phyloP scores from a whole-genome alignment of 2,113 vertebrate genomes.

The Dicentrarchus labrax region DNA sequence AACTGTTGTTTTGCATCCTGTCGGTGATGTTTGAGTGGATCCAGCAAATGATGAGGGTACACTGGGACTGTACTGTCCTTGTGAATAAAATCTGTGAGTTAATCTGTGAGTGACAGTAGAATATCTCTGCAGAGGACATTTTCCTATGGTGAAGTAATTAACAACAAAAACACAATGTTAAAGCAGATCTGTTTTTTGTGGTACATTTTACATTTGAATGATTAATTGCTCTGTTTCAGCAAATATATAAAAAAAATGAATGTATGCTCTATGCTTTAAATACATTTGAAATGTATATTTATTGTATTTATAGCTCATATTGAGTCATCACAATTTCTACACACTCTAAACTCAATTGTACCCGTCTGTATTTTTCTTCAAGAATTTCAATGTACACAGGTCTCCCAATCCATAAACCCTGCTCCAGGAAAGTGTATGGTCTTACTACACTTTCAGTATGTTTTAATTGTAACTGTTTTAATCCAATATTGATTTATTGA shows the following conservation, averaged over 20 bases:
- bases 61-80: slow-evolving; percentile 21
- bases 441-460: background rate
- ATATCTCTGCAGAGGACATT: background rate
- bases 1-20: slow-evolving; percentile 60
- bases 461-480: background rate
- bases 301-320: background rate
- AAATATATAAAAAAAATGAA: background rate
- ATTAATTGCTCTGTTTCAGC: slow-evolving; percentile 1
- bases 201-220: background rate
- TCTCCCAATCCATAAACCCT: background rate
- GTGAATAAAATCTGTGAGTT: slow-evolving; percentile 15
- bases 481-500: background rate
- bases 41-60: slow-evolving; percentile 28
- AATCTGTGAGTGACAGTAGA: slow-evolving; percentile 23
- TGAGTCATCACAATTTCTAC: background rate
- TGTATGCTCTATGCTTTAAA: background rate
- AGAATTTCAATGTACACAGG: background rate
- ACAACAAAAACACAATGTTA: background rate
- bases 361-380: background rate
- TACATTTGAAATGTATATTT: background rate
- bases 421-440: background rate
- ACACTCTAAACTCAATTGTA: too few species aligned
- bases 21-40: slow-evolving; percentile 43
- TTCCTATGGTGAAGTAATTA: background rate
- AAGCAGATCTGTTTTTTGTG: slow-evolving; percentile 2